phyloP scores from a whole-genome alignment of 2,888 invertebrate species.

The Apotomis betuletana region DNA sequence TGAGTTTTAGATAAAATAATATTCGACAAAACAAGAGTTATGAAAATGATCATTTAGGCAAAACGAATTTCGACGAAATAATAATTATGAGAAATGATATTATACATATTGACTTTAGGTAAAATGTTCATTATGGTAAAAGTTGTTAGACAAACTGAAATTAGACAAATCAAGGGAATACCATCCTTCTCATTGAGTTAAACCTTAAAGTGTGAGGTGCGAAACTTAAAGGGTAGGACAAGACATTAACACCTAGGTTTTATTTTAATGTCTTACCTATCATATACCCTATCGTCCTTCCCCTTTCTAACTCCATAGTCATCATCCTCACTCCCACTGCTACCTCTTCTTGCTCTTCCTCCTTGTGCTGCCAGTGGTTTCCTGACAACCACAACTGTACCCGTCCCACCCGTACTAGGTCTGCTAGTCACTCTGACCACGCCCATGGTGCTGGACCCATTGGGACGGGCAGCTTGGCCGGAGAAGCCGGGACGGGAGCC shows the following conservation, averaged over 20 bases:
- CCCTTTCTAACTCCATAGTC: constrained; percentile 84
- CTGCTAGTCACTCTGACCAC: constrained; percentile 62
- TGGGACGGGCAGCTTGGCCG: constrained; percentile 51
- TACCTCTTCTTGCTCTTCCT: constrained; percentile 76
- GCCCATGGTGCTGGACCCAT: constrained; percentile 51
- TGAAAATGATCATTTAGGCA: too few species aligned
- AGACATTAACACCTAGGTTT: neutral
- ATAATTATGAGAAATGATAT: too few species aligned
- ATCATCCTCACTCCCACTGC: constrained; percentile 84
- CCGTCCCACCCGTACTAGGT: constrained; percentile 42
- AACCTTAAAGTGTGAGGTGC: too few species aligned
- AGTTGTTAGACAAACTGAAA: too few species aligned
- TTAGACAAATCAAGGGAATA: too few species aligned
- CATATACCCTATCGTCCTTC: constrained; percentile 85
- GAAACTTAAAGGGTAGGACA: too few species aligned
- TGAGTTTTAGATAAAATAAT: too few species aligned
- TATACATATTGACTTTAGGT: too few species aligned
- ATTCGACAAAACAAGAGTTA: too few species aligned
- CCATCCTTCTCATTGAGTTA: too few species aligned
- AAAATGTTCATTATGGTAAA: too few species aligned
- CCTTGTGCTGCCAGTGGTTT: constrained; percentile 61
- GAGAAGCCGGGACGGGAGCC: constrained; percentile 62
- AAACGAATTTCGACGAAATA: too few species aligned
- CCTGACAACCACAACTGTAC: constrained; percentile 49
- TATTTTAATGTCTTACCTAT: constrained; percentile 77